Conservation (phyloP, 2,797 vertebrate genomes). For the Pipistrellus kuhlii region DNA sequence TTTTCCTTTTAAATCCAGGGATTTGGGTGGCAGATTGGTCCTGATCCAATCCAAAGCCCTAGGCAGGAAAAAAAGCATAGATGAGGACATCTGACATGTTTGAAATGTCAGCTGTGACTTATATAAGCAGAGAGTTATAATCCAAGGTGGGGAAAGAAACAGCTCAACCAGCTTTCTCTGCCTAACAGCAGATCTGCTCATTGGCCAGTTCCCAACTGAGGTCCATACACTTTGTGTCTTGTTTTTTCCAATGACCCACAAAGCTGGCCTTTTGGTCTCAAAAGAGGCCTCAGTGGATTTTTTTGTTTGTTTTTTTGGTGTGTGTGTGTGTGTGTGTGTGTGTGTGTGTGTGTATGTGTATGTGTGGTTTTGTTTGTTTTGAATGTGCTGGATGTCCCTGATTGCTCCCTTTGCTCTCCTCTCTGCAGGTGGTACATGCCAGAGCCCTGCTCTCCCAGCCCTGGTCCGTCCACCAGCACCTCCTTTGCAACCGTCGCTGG, state of each 20-base stretch:
- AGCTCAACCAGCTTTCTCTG: slow-evolving; percentile 15
- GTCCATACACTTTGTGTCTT: background rate
- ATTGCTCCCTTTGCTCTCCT: slow-evolving; percentile 75
- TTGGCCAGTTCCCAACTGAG: background rate
- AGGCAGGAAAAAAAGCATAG: background rate
- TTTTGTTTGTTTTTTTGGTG: background rate
- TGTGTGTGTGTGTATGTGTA: background rate
- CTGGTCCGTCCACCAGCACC: slow-evolving; percentile 94
- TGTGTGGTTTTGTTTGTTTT: background rate
- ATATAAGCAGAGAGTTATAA: slow-evolving; percentile 13
- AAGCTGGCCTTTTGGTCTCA: background rate
- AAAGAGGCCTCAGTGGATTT: background rate
- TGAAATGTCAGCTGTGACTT: slow-evolving; percentile 12
- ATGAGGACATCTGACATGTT: background rate
- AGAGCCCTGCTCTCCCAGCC: slow-evolving; percentile 95
- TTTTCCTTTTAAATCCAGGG: background rate
- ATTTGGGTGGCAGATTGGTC: background rate
- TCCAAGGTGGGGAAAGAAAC: background rate
- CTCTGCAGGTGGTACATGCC: slow-evolving; percentile 94
- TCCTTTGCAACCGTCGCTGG: slow-evolving; percentile 92
- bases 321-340: background rate
- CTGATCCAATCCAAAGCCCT: background rate
- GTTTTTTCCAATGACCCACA: background rate
- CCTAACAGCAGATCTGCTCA: background rate
- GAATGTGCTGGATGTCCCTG: background rate